Conservation (phyloP, 2,113 vertebrate genomes). For the Lota lota region DNA sequence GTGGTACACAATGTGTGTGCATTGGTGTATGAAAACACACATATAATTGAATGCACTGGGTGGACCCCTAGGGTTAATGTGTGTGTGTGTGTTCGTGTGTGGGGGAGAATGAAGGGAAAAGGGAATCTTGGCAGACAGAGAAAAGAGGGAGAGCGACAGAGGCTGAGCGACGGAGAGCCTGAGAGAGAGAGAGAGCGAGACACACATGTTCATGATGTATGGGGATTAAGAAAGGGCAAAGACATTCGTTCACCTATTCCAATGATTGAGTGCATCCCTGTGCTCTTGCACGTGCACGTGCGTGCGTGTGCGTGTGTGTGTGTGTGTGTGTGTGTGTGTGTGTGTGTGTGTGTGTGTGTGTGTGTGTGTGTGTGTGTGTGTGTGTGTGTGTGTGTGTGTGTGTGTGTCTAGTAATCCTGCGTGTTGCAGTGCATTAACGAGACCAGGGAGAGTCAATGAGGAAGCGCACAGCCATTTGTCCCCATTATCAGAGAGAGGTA, state of each 20-base stretch:
- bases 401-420: not conserved
- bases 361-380: conserved; percentile 30
- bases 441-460: conserved; percentile 55
- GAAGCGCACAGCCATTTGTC: conserved; percentile 46
- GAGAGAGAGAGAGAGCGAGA: too few species aligned
- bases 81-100: not conserved
- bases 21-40: too few species aligned
- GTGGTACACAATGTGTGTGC: too few species aligned
- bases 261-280: not conserved
- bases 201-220: too few species aligned
- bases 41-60: too few species aligned
- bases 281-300: not conserved
- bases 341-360: conserved; percentile 16
- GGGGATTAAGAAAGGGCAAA: too few species aligned
- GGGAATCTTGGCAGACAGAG: too few species aligned
- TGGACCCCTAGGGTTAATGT: too few species aligned
- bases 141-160: too few species aligned
- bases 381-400: conserved; percentile 16
- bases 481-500: conserved; percentile 45
- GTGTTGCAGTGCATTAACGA: conserved; percentile 52
- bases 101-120: too few species aligned
- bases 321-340: conserved; percentile 8
- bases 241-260: too few species aligned
- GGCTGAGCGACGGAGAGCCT: too few species aligned
- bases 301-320: not conserved